Conservation (phyloP, 2,113 vertebrate genomes). For the Corythornis cristatus region DNA sequence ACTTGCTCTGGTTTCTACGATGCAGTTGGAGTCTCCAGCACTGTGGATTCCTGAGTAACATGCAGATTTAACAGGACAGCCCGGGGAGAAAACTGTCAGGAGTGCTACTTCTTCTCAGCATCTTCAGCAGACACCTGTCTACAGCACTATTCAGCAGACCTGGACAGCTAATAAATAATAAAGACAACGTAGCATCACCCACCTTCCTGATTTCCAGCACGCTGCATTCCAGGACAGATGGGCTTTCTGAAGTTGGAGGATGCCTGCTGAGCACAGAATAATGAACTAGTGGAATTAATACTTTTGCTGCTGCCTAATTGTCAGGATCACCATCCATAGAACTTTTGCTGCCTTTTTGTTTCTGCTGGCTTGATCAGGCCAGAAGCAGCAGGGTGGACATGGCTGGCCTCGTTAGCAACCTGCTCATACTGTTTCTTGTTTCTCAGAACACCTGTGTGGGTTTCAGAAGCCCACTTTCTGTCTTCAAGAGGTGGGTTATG, state of each 20-base stretch:
- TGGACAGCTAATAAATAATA: constrained; percentile 31
- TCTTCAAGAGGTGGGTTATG: constrained; percentile 84
- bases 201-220: constrained; percentile 36
- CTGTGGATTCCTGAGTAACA: constrained; percentile 33
- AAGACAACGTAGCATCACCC: not conserved
- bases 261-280: constrained; percentile 56
- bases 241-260: constrained; percentile 55
- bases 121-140: not conserved
- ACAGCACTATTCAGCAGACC: not conserved
- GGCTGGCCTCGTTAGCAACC: constrained; percentile 73
- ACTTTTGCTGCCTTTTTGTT: constrained; percentile 33
- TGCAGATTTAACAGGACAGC: constrained; percentile 33
- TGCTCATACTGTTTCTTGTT: constrained; percentile 78
- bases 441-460: constrained; percentile 77
- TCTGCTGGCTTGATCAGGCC: constrained; percentile 53
- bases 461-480: constrained; percentile 73
- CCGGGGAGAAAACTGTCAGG: not conserved
- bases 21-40: constrained; percentile 25
- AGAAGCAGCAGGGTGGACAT: constrained; percentile 75
- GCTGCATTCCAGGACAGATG: constrained; percentile 45
- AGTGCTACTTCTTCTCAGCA: constrained; percentile 21
- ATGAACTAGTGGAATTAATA: constrained; percentile 74
- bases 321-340: constrained; percentile 54
- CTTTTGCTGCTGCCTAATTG: constrained; percentile 36
- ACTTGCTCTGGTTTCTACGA: constrained; percentile 56